Percentiles rank a stretch among this genome's conserved stretches.
phyloP scores from a whole-genome alignment of 2,888 invertebrate genomes.

The Pycnomerus fuliginosus region DNA sequence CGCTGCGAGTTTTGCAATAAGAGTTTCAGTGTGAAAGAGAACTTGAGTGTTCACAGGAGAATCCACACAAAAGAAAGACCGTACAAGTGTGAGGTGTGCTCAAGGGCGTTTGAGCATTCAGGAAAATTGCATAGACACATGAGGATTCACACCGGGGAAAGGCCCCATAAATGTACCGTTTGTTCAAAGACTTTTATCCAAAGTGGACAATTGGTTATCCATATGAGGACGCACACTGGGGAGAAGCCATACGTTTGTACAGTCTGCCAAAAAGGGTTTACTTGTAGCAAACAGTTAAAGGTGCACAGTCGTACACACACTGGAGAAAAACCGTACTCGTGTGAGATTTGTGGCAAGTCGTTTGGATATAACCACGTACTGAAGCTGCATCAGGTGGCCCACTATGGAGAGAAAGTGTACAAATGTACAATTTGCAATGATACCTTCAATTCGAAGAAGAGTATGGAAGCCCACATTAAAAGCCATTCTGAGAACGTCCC shows the following conservation, averaged over 20 bases:
- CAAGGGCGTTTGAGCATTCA: slow-evolving; percentile 86
- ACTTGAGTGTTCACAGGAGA: slow-evolving; percentile 83
- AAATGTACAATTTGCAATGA: slow-evolving; percentile 90
- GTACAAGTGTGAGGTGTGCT: slow-evolving; percentile 86
- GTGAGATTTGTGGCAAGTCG: slow-evolving; percentile 87
- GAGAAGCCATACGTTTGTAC: slow-evolving; percentile 82
- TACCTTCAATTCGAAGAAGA: slow-evolving; percentile 87
- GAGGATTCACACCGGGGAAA: slow-evolving; percentile 86
- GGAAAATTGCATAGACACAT: slow-evolving; percentile 89
- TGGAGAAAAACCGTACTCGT: slow-evolving; percentile 87
- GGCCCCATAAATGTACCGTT: slow-evolving; percentile 85
- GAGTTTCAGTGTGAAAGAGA: slow-evolving; percentile 90
- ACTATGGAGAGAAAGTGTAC: slow-evolving; percentile 89
- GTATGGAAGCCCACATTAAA: slow-evolving; percentile 87
- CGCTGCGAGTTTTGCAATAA: slow-evolving; percentile 87
- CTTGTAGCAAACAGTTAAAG: slow-evolving; percentile 88
- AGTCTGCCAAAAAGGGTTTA: slow-evolving; percentile 86
- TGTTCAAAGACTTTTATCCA: slow-evolving; percentile 90
- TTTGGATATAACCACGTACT: slow-evolving; percentile 91
- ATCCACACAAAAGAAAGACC: slow-evolving; percentile 92
- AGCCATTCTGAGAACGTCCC: slow-evolving; percentile 64
- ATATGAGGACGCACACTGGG: slow-evolving; percentile 83
- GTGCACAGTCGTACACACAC: slow-evolving; percentile 90
- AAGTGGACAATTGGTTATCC: slow-evolving; percentile 87
- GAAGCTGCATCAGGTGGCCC: slow-evolving; percentile 81